phyloP scores from a whole-genome alignment of 64 coral and sea anemone species.

The Catalaphyllia jardinei region DNA sequence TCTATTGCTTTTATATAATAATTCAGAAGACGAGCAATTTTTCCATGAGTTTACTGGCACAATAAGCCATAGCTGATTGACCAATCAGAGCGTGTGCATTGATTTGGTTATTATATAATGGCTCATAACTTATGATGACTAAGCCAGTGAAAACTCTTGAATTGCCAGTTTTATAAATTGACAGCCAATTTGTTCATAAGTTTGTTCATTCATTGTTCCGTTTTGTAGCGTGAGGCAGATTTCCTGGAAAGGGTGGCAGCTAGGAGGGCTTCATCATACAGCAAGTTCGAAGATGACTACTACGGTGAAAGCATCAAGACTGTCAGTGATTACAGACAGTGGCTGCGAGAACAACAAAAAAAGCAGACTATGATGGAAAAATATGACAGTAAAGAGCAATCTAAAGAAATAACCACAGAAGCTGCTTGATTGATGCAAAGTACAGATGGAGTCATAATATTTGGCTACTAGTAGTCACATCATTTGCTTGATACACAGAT shows the following conservation, averaged over 20 bases:
- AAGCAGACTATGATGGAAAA: slow-evolving; percentile 84
- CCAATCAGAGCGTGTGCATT: too few species aligned
- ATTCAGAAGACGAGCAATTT: too few species aligned
- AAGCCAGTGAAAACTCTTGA: too few species aligned
- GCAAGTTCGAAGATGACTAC: slow-evolving; percentile 99
- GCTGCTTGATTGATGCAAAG: not conserved
- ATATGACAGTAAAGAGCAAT: slow-evolving; percentile 79
- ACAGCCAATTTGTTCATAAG: too few species aligned
- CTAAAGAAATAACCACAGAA: slow-evolving; percentile 29
- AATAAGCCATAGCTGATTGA: too few species aligned
- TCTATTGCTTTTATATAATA: too few species aligned
- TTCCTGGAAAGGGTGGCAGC: slow-evolving; percentile 85
- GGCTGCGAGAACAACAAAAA: slow-evolving; percentile 90
- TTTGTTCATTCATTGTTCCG: not conserved
- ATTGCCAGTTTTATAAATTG: too few species aligned
- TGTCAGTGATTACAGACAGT: slow-evolving; percentile 97
- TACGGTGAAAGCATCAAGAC: slow-evolving; percentile 99
- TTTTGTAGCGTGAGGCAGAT: slow-evolving; percentile 88
- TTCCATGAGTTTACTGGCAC: too few species aligned
- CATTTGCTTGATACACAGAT: not conserved
- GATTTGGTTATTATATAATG: too few species aligned
- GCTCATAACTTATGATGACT: too few species aligned
- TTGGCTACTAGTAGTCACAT: not conserved
- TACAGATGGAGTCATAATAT: not conserved
- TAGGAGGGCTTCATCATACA: slow-evolving; percentile 82